These are phyloP conservation scores for Menidia beryllina DNA, from an alignment of 2,113 vertebrate genomes.

Conservation along the genomic window DNA sequence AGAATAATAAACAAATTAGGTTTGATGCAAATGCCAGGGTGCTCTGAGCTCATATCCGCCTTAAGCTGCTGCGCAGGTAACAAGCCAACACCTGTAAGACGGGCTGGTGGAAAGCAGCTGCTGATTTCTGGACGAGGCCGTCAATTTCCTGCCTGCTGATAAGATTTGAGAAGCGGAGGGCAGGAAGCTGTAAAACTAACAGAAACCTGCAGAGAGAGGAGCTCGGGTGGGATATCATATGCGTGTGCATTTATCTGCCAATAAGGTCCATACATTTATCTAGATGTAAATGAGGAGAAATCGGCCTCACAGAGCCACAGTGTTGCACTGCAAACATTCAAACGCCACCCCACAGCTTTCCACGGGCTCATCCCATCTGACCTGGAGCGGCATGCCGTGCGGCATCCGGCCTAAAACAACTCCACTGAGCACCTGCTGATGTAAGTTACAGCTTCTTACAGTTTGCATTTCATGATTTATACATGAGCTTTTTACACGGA, in stretches of 20 bases:
- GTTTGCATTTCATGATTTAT: too few relatives aligned
- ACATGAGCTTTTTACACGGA: neutral
- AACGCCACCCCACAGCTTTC: too few relatives aligned
- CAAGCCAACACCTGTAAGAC: constrained; percentile 3
- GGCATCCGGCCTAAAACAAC: too few relatives aligned
- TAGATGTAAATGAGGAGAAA: too few relatives aligned
- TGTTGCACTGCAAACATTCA: too few relatives aligned
- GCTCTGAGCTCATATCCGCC: neutral
- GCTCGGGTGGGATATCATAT: neutral
- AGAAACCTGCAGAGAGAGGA: neutral
- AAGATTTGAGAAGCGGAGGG: constrained; percentile 6
- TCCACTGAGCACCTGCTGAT: too few relatives aligned
- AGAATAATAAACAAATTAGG: neutral
- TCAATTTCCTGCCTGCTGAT: constrained; percentile 12
- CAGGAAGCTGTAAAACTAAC: neutral
- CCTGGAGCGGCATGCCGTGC: too few relatives aligned
- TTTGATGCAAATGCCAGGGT: neutral
- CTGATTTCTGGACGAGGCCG: constrained; percentile 13
- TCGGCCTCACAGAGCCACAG: too few relatives aligned
- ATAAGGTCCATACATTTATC: too few relatives aligned
- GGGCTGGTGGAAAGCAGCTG: constrained; percentile 5
- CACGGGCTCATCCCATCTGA: too few relatives aligned
- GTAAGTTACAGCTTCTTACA: too few relatives aligned
- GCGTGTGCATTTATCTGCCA: too few relatives aligned
- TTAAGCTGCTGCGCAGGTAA: neutral